Conservation (phyloP, 1,140 invertebrate species). For the Calycopis cecrops region DNA sequence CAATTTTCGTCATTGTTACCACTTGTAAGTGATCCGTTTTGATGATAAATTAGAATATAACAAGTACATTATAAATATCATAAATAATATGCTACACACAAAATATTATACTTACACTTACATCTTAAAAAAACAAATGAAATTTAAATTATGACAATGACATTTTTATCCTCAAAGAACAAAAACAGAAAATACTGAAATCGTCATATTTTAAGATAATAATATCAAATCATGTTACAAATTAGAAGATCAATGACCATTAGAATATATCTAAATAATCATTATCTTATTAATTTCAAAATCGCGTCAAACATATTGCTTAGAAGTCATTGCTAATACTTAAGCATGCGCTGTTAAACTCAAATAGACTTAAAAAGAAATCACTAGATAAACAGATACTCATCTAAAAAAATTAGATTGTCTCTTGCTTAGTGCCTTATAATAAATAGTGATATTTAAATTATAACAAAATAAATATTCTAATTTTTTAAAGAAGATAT, state of each 20-base stretch:
- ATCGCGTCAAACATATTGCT: not conserved
- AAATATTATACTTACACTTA: too few relatives aligned
- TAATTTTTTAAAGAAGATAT: not conserved
- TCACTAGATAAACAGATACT: not conserved
- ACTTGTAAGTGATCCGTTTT: slow-evolving; percentile 40
- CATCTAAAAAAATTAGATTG: not conserved
- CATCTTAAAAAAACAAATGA: too few relatives aligned
- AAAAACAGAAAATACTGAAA: too few relatives aligned
- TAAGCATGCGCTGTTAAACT: slow-evolving; percentile 2
- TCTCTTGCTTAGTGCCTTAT: not conserved
- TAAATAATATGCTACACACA: too few relatives aligned
- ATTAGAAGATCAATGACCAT: too few relatives aligned
- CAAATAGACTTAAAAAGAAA: not conserved
- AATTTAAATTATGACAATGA: too few relatives aligned
- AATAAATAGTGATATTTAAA: not conserved
- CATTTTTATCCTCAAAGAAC: too few relatives aligned
- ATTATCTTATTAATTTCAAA: too few relatives aligned
- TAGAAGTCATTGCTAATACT: slow-evolving; percentile 3
- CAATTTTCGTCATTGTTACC: slow-evolving; percentile 50
- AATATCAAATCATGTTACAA: too few relatives aligned
- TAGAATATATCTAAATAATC: too few relatives aligned
- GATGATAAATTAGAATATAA: slow-evolving; percentile 15
- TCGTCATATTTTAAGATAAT: too few relatives aligned
- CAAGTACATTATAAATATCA: not conserved
- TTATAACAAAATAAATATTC: not conserved